A percentile compares a stretch with the other conserved stretches of the same genome.
Conservation (phyloP, 2,888 invertebrate species). For the Nebria brevicollis region DNA sequence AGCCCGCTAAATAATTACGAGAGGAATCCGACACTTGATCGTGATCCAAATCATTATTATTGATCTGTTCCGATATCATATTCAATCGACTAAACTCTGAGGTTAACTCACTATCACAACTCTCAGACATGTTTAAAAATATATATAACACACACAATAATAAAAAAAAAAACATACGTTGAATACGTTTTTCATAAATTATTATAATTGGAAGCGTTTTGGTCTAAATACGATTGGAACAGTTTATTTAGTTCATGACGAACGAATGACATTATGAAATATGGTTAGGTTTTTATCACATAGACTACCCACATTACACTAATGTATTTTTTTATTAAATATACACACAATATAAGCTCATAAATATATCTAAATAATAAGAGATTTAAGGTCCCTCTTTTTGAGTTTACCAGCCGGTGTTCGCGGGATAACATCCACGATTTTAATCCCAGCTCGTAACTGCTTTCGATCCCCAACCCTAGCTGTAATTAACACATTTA, state of each 20-base stretch:
- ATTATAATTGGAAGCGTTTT: neutral
- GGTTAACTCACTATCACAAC: slow-evolving; percentile 13
- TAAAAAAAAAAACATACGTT: neutral
- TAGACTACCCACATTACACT: too few species aligned
- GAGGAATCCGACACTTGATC: slow-evolving; percentile 30
- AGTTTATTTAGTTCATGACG: neutral
- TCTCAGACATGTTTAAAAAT: slow-evolving; percentile 25
- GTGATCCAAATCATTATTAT: slow-evolving; percentile 1
- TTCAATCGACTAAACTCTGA: slow-evolving; percentile 34
- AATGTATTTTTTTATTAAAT: too few species aligned
- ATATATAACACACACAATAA: neutral
- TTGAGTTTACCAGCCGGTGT: too few species aligned
- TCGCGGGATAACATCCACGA: too few species aligned
- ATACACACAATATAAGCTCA: too few species aligned
- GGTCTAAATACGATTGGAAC: neutral
- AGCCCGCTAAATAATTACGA: slow-evolving; percentile 56
- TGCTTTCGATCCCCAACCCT: too few species aligned
- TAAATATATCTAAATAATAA: too few species aligned
- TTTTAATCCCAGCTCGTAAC: too few species aligned
- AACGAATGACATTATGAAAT: neutral
- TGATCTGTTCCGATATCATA: slow-evolving; percentile 30
- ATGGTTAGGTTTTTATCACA: neutral
- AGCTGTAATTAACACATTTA: too few species aligned
- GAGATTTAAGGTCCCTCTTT: too few species aligned
- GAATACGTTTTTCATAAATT: neutral